Percentiles rank a stretch among this genome's conserved stretches.
phyloP scores from a whole-genome alignment of 1,140 invertebrate species.

The Drosophila serrata region DNA sequence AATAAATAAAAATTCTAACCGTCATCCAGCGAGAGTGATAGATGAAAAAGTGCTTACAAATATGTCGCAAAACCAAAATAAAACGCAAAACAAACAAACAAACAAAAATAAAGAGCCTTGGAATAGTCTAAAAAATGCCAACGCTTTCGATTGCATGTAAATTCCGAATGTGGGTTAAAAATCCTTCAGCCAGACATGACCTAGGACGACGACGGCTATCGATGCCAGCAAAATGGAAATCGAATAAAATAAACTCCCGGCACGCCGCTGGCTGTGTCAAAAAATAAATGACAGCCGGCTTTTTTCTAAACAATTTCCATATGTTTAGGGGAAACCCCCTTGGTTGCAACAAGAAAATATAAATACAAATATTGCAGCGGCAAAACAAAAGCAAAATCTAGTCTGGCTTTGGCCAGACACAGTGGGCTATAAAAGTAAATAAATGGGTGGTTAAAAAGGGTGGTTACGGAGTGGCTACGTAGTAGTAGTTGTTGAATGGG shows the following conservation, averaged over 20 bases:
- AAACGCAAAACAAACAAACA: conserved; percentile 2
- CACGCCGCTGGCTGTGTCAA: conserved; percentile 32
- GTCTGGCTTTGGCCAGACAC: conserved; percentile 50
- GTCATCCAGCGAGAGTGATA: conserved; percentile 54
- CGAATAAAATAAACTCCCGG: conserved; percentile 49
- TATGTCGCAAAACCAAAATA: conserved; percentile 14
- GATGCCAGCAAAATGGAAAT: conserved; percentile 46
- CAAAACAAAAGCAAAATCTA: conserved; percentile 41
- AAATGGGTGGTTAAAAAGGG: conserved; percentile 36
- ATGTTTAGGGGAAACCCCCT: conserved; percentile 51
- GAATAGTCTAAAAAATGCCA: conserved; percentile 43
- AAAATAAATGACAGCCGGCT: conserved; percentile 61
- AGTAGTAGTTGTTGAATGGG: too few species aligned
- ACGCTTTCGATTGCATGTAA: conserved; percentile 70
- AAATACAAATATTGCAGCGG: conserved; percentile 60
- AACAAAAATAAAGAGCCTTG: background rate
- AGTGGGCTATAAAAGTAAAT: conserved; percentile 69
- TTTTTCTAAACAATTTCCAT: conserved; percentile 73
- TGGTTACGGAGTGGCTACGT: background rate
- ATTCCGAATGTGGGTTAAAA: conserved; percentile 71
- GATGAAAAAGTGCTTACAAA: conserved; percentile 36
- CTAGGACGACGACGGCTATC: conserved; percentile 60
- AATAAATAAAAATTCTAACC: conserved; percentile 69
- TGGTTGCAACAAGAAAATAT: conserved; percentile 58
- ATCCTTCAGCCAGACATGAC: conserved; percentile 64